Evolutionary conservation across 2,113 vertebrate genomes (phyloP), one percentile per base, ranked within the genome.

Genomic region (Boleophthalmus pectinirostris): DNA sequence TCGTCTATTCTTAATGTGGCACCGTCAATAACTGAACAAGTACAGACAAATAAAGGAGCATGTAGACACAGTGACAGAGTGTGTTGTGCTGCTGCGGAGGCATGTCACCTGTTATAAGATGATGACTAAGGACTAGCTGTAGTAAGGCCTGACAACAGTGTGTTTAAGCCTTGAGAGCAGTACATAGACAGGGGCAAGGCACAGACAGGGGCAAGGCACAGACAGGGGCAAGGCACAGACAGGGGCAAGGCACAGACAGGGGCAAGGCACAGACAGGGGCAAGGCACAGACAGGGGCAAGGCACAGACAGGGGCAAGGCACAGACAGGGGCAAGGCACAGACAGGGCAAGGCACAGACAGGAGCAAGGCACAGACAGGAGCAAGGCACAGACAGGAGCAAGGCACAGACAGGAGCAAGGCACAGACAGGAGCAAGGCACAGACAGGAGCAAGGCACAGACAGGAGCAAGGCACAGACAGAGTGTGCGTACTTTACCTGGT

Each of bases 1-100:
- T 97, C 92, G 85, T 98, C 97, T 85, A 95, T 95, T 93, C 89
- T 96, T 74, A 99, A 90, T 16, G 93, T 73, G 21, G 95, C 96
- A 21, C 96, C 96, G 81, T 97, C 96, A 72, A 97, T 91, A 65
- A 97, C 95, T 98, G 82, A 66, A 88, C 74, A 87, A 85, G 89
- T 73, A 74, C 66, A 88, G 35, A 80, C 25, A 82, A 79, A 29
- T 82, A 76, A 70, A 46, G 74, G 14, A 69, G 53, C 65, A 73
- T 24, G 3, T 13, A 29, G 29, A 29, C 29, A 4, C 38, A 43
- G 38, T 43, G 72, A 81, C n/a, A 15, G 46, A 35, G 71, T 68
- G 78, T 68, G 76, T 70, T 78, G 73, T 85, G 79, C 54, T 80
- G 78, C 29, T 66, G 24, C 18, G 73, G 68, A 85, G 81, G 68